Conservation (phyloP, 30 jellyfish, hydroid and myxozoan genomes). For the Mastigias papua region DNA sequence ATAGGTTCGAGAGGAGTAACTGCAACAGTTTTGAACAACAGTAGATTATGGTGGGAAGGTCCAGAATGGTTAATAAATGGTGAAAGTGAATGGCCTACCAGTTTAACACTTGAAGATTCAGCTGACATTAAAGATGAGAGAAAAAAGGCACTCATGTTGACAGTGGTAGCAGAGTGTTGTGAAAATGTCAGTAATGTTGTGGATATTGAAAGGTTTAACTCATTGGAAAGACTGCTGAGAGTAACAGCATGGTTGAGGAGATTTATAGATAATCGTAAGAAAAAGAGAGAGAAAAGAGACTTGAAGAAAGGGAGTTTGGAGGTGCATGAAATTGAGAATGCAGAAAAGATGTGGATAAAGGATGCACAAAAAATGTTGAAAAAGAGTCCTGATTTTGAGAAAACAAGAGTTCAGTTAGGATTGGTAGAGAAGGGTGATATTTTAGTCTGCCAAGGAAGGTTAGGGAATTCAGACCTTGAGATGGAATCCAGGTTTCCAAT, state of each 20-base stretch:
- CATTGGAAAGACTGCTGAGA: constrained; percentile 13
- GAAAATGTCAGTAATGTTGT: neutral
- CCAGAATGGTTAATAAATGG: constrained; percentile 26
- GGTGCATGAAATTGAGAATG: constrained; percentile 7
- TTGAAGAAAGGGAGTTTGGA: neutral
- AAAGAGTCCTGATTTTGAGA: neutral
- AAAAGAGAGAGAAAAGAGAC: constrained; percentile 15
- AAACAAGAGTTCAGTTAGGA: neutral
- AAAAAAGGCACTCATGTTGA: constrained; percentile 13
- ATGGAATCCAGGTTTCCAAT: constrained; percentile 30
- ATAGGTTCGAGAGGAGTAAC: no score
- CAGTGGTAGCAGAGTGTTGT: constrained; percentile 4
- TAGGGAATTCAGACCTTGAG: constrained; percentile 21
- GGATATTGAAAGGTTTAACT: constrained; percentile 16
- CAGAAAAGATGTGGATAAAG: constrained; percentile 39
- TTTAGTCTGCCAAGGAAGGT: constrained; percentile 18
- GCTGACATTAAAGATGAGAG: constrained; percentile 34
- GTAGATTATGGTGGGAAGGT: no score
- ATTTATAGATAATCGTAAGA: constrained; percentile 26
- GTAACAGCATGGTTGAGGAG: no score
- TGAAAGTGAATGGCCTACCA: constrained; percentile 37
- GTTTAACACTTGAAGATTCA: neutral
- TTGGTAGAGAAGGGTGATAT: neutral
- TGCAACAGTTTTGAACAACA: no score
- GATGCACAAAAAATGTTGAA: constrained; percentile 39